Evolutionary conservation across 2,888 invertebrate species (phyloP).

Genomic region (Eupelmus urozonus): DNA sequence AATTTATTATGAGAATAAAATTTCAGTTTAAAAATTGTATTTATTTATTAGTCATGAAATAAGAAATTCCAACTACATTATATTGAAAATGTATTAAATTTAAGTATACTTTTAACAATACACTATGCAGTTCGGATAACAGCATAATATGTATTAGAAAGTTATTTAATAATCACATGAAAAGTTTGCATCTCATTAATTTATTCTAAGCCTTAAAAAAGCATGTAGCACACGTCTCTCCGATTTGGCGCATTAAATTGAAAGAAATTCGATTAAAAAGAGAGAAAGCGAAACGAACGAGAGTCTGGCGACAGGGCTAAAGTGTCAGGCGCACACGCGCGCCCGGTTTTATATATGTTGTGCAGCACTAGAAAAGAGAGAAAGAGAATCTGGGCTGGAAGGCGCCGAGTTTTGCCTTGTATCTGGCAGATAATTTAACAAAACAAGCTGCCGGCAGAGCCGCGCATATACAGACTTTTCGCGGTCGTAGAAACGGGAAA

Average conservation of each 20-base stretch:
- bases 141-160: no score
- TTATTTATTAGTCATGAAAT: no score
- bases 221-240: no score
- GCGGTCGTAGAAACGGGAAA: conserved; percentile 13
- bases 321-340: conserved; percentile 36
- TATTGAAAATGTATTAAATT: no score
- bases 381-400: not conserved
- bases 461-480: conserved; percentile 1
- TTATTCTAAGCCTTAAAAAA: no score
- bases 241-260: not conserved
- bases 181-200: no score
- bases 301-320: not conserved
- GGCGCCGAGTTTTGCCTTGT: conserved; percentile 20
- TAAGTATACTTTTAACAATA: no score
- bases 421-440: conserved; percentile 54
- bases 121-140: no score
- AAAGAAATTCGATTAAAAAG: conserved; percentile 39
- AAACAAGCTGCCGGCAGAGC: conserved; percentile 27
- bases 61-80: no score
- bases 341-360: not conserved
- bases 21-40: no score
- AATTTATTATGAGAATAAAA: no score
- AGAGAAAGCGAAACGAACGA: not conserved
- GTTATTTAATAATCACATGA: no score
- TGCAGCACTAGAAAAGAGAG: not conserved